These are phyloP conservation scores for Bovichtus variegatus DNA, from an alignment of 2,797 vertebrate species.

Conservation along the genomic window DNA sequence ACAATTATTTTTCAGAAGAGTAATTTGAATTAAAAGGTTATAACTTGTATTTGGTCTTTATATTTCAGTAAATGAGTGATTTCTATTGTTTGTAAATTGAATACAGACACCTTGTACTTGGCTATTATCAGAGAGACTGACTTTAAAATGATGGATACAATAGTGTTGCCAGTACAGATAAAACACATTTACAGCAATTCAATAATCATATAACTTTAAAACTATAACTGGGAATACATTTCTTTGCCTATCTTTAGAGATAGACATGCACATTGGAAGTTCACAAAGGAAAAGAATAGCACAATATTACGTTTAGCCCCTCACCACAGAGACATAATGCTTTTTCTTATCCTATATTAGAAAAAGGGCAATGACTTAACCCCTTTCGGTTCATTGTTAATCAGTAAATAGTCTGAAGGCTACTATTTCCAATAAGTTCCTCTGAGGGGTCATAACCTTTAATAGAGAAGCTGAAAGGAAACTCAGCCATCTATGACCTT, in stretches of 20 bases:
- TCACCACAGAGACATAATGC: background rate
- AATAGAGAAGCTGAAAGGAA: constrained; percentile 46
- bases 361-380: constrained; percentile 13
- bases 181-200: background rate
- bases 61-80: constrained; percentile 8
- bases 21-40: constrained; percentile 17
- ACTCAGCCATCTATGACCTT: constrained; percentile 54
- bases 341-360: constrained; percentile 13
- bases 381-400: constrained; percentile 31
- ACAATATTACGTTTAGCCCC: constrained; percentile 2
- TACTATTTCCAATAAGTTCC: constrained; percentile 39
- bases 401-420: constrained; percentile 24
- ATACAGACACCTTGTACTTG: constrained; percentile 4
- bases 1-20: constrained; percentile 9
- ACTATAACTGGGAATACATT: background rate
- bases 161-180: background rate
- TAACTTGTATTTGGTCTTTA: constrained; percentile 4
- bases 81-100: background rate
- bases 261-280: constrained; percentile 1
- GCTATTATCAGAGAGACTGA: constrained; percentile 1
- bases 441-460: constrained; percentile 49
- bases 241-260: background rate
- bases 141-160: background rate
- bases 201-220: background rate
- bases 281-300: constrained; percentile 1